Evolutionary conservation across 2,888 invertebrate genomes (phyloP).

Genomic region (Coenonympha arcania): DNA sequence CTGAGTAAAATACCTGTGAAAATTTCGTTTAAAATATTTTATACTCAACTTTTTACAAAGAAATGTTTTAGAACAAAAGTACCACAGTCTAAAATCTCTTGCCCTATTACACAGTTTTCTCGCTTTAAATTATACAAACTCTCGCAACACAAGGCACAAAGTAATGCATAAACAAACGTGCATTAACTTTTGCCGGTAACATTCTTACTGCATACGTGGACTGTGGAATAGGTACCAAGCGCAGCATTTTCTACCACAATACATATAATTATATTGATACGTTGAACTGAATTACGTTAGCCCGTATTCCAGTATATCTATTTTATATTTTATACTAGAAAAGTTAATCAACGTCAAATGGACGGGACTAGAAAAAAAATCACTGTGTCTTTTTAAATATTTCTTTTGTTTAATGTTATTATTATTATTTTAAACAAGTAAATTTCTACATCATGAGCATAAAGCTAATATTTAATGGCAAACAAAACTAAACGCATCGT

Average conservation of each 20-base stretch:
- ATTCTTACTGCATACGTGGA: conserved; percentile 16
- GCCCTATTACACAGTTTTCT: neutral
- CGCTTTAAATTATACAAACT: neutral
- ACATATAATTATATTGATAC: conserved; percentile 19
- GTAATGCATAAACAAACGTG: conserved; percentile 11
- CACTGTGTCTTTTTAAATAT: too few species aligned
- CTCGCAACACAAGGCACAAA: neutral
- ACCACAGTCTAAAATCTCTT: neutral
- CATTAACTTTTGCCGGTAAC: conserved; percentile 9
- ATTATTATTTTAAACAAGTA: too few species aligned
- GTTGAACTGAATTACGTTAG: neutral
- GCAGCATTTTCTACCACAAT: conserved; percentile 11
- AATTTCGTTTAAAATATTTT: neutral
- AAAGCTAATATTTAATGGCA: too few species aligned
- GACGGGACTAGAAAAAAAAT: too few species aligned
- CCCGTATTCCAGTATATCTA: neutral
- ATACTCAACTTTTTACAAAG: neutral
- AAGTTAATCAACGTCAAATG: too few species aligned
- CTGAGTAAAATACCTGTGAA: too few species aligned
- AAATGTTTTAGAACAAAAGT: neutral
- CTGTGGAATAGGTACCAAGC: conserved; percentile 13
- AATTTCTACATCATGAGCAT: too few species aligned
- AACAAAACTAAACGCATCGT: too few species aligned
- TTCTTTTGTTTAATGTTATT: too few species aligned
- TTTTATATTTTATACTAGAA: neutral